Evolutionary conservation across 2,797 vertebrate genomes (phyloP).

Genomic region (Chrysocyon brachyurus): DNA sequence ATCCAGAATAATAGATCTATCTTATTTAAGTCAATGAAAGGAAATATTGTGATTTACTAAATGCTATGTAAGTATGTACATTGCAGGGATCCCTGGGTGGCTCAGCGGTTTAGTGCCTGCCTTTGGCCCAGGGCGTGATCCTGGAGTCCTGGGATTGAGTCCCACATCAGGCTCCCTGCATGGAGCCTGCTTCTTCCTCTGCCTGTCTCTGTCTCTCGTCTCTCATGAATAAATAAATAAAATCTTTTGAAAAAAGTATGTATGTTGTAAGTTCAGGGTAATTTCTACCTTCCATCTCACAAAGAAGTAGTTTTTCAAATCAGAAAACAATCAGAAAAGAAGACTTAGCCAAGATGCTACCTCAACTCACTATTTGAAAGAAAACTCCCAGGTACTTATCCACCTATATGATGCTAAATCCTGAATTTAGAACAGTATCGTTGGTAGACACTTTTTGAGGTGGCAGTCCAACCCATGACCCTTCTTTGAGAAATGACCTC

Average conservation of each 20-base stretch:
- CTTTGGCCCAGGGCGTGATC: too few relatives aligned
- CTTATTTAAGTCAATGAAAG: conserved; percentile 17
- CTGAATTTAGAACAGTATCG: background rate
- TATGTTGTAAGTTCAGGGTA: background rate
- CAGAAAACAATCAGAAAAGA: conserved; percentile 49
- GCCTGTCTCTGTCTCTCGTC: too few relatives aligned
- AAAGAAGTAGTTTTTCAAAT: background rate
- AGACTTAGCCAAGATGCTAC: background rate
- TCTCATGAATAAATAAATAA: too few relatives aligned
- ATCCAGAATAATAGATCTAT: background rate
- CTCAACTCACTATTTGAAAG: background rate
- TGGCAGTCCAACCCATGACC: background rate
- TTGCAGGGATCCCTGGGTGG: background rate
- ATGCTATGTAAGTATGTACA: background rate
- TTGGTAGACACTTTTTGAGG: background rate
- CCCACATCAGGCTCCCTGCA: too few relatives aligned
- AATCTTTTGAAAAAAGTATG: too few relatives aligned
- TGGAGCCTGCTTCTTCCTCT: too few relatives aligned
- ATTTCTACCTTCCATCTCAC: background rate
- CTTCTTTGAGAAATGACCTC: background rate
- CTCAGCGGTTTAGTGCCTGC: too few relatives aligned
- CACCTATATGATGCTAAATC: background rate
- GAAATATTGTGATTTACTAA: conserved; percentile 46
- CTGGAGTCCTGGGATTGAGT: too few relatives aligned
- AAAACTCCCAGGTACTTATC: background rate